Evolutionary conservation across 2,797 vertebrate genomes (phyloP), one percentile per base, ranked within the genome.

Genomic region (Coregonus suidteri): DNA sequence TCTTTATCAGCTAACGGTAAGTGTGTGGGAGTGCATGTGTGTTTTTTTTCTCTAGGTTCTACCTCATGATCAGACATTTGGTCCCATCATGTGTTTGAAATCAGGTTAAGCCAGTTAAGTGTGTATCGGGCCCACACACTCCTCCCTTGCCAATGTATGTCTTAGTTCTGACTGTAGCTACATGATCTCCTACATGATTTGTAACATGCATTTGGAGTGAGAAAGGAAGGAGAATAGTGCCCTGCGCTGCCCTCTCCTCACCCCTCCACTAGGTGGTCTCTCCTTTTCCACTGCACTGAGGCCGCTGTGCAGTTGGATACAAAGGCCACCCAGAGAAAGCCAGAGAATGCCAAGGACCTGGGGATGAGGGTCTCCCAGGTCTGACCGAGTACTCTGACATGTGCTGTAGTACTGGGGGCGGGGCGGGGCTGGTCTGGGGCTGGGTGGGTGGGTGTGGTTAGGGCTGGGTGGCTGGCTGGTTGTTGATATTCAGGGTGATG

Each of bases 271-370:
- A 84, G 94, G 94, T 95, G 95, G 88, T 91, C 91, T 86, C 77
- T 91, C 85, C 84, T 88, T 78, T 84, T 69, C 74, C 90, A 84
- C 92, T 93, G 93, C 85, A 87, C 84, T 86, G 72, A 93, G 83
- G 76, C 71, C 83, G 47, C 75, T 94, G 71, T 91, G 89, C 93
- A 90, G 91, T 79, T 85, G 88, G 93, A 83, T 90, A 90, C 85
- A 75, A 84, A 88, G 83, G 77, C 93, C 95, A 96, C 95, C 95
- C 79, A 96, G 86, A 96, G 85, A 84, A 94, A 94, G 25, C 20
- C 79, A 80, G 94, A 96, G 93, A 76, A 93, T 94, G 94, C 95
- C 95, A 95, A 94, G 90, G 95, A 92, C 91, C 94, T 95, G 93
- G 89, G 88, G 80, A 84, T 81, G 94, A 92, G 83, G 73, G 59